phyloP scores from a whole-genome alignment of 2,888 invertebrate species.

The Leptinotarsa rubiginosa region DNA sequence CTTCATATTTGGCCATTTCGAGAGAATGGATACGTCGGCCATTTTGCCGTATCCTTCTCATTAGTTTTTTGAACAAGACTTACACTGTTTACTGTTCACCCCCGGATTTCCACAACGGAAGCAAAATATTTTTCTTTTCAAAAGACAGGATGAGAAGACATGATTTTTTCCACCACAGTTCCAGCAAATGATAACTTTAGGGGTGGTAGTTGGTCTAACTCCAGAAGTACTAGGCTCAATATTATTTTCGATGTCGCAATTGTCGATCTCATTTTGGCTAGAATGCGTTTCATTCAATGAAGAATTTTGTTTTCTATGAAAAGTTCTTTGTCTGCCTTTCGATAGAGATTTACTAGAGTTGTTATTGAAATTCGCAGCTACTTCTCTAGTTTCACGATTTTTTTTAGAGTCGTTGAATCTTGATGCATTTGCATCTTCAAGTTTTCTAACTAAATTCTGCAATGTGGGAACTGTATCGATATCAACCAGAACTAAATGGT shows the following conservation, averaged over 20 bases:
- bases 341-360: background rate
- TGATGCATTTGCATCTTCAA: slow-evolving; percentile 1
- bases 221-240: background rate
- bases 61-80: slow-evolving; percentile 25
- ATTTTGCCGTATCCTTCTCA: background rate
- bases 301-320: slow-evolving; percentile 2
- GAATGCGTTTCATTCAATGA: background rate
- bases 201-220: background rate
- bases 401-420: slow-evolving; percentile 3
- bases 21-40: slow-evolving; percentile 5
- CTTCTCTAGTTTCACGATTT: background rate
- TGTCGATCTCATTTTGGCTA: background rate
- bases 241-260: background rate
- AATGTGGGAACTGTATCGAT: background rate
- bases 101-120: slow-evolving; percentile 35
- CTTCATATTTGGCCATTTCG: slow-evolving; percentile 1
- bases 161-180: slow-evolving; percentile 21
- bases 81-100: slow-evolving; percentile 30
- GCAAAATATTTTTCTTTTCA: slow-evolving; percentile 34
- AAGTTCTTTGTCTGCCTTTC: background rate
- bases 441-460: slow-evolving; percentile 3
- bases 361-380: slow-evolving; percentile 14
- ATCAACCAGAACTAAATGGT: slow-evolving; percentile 10
- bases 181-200: background rate
- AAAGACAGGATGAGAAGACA: slow-evolving; percentile 22